Evolutionary conservation across 2,113 vertebrate species (phyloP).

Genomic region (Pituophis catenifer): DNA sequence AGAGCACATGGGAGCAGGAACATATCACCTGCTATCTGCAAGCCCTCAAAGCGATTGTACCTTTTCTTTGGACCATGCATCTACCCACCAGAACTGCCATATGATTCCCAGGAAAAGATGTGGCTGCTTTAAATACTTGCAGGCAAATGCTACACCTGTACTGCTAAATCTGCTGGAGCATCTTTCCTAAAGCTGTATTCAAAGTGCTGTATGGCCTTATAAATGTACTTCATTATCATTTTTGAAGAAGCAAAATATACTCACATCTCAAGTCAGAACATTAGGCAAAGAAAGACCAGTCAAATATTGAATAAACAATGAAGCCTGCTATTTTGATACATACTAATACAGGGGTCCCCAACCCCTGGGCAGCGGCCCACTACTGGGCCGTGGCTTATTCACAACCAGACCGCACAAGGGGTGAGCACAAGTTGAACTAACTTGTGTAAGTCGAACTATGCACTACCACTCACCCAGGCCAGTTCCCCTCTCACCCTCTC

Average conservation of each 20-base stretch:
- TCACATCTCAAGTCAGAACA: background rate
- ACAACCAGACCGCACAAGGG: too few species aligned
- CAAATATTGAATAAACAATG: too few species aligned
- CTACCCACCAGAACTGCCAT: background rate
- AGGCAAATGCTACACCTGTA: background rate
- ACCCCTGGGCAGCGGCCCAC: too few species aligned
- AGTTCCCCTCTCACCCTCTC: too few species aligned
- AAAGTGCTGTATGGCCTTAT: background rate
- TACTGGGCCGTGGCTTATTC: too few species aligned
- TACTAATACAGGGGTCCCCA: too few species aligned
- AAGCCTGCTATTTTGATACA: too few species aligned
- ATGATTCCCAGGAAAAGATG: background rate
- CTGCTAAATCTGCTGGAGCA: background rate
- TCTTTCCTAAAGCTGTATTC: background rate
- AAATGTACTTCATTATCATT: background rate
- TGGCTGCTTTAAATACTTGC: background rate
- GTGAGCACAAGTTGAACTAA: too few species aligned
- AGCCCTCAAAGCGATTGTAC: background rate
- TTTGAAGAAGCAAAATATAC: background rate
- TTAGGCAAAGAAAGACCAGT: background rate
- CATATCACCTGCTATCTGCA: background rate
- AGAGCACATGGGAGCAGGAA: background rate
- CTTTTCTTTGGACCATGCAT: background rate
- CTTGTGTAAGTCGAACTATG: too few species aligned
- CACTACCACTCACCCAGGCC: too few species aligned